A percentile compares a stretch with the other conserved stretches of the same genome.
Conservation (phyloP, 2,113 vertebrate genomes). For the Phyllostomus discolor region DNA sequence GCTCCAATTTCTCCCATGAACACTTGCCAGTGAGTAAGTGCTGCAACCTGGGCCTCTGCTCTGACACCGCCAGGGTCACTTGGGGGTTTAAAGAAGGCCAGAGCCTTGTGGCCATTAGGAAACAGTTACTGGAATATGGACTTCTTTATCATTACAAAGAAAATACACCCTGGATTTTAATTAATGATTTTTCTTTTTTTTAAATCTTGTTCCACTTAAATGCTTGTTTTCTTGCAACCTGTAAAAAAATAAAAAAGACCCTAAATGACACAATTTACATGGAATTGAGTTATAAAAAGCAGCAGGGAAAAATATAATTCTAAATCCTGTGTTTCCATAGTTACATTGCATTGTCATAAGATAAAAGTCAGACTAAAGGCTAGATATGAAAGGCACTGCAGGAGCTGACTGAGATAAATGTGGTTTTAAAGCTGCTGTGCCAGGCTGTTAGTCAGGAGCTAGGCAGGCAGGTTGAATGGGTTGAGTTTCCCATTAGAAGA, state of each 20-base stretch:
- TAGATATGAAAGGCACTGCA: slow-evolving; percentile 50
- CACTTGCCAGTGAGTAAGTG: not conserved
- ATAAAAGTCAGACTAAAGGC: slow-evolving; percentile 39
- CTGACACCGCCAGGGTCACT: not conserved
- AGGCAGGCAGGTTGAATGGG: not conserved
- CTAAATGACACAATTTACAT: slow-evolving; percentile 59
- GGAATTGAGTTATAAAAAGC: slow-evolving; percentile 67
- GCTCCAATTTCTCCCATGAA: not conserved
- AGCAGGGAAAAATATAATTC: slow-evolving; percentile 44
- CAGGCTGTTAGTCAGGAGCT: not conserved
- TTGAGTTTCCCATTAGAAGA: slow-evolving; percentile 38
- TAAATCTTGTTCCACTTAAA: not conserved
- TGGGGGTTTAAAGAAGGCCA: not conserved
- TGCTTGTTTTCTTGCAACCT: not conserved
- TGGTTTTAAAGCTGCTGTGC: not conserved
- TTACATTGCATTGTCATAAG: slow-evolving; percentile 58
- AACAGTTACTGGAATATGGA: not conserved
- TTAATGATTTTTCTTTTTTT: not conserved
- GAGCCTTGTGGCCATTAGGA: not conserved
- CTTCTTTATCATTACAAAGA: not conserved
- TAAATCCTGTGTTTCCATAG: slow-evolving; percentile 63
- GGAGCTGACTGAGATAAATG: not conserved
- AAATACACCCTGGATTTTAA: not conserved
- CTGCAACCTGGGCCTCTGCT: not conserved
- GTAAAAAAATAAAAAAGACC: slow-evolving; percentile 29